Percentiles rank a stretch among this genome's conserved stretches.
These are phyloP conservation scores for Glossosoma conforme DNA, from an alignment of 1,140 invertebrate genomes.

Conservation along the genomic window DNA sequence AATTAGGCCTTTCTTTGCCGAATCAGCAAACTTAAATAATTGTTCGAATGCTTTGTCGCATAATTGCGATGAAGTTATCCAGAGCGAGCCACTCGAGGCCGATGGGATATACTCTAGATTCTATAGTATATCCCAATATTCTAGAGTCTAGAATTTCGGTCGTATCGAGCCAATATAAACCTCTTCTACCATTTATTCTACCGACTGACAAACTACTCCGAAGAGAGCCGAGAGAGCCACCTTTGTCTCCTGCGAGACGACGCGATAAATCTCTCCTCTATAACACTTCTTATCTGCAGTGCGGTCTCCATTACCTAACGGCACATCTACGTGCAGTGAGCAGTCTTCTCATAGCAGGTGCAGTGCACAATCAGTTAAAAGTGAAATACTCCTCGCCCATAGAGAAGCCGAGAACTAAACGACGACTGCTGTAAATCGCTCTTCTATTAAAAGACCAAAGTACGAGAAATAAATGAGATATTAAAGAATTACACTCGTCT, in stretches of 20 bases:
- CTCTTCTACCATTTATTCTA: slow-evolving; percentile 14
- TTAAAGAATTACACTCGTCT: no score
- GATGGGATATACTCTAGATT: background rate
- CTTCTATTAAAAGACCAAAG: no score
- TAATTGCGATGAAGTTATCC: background rate
- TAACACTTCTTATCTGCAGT: slow-evolving; percentile 27
- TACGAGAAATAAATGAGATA: no score
- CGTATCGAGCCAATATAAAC: slow-evolving; percentile 5
- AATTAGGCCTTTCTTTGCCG: no score
- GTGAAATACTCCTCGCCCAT: no score
- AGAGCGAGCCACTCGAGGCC: background rate
- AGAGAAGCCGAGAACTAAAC: no score
- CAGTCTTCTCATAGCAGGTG: no score
- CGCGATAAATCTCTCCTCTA: slow-evolving; percentile 21
- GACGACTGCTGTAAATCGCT: no score
- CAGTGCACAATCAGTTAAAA: no score
- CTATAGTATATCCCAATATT: no score
- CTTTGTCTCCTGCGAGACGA: slow-evolving; percentile 21
- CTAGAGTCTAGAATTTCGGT: no score
- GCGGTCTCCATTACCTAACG: slow-evolving; percentile 25
- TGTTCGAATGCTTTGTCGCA: background rate
- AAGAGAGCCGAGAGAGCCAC: slow-evolving; percentile 5
- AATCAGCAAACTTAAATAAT: no score
- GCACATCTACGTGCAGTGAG: slow-evolving; percentile 7
- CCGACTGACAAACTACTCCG: slow-evolving; percentile 14